Base-by-base conservation (phyloP, 2,888 invertebrate genomes). In the Stenoptilia bipunctidactyla region DNA sequence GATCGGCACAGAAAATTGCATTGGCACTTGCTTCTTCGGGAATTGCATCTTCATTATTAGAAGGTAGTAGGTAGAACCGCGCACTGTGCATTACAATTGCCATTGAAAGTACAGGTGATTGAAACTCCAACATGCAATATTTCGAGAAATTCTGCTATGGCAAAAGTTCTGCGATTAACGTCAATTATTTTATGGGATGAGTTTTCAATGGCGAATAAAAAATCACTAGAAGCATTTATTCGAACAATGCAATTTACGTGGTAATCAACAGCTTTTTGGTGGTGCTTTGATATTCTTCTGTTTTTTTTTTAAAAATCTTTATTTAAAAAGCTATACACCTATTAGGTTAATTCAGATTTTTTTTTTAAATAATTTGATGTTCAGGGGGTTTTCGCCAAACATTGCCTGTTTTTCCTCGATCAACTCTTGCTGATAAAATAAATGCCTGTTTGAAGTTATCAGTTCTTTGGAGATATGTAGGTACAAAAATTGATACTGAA, bases 41-140 rank as follows among this genome's bases (percentile, higher is more conserved):
- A 15, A 49, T 45, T 1, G 51, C 49, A 38, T 42, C 46, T 12
- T 46, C 46, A 20, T 43, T 45, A 39, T 37, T 49, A 4, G 45
- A 46, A 43, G 51, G 48, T 15, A 43, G 47, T 42, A 47, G 46
- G 47, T 42, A 47, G 46, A 38, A 48, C 47, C 34, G 47, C 48
- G 13, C 46, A 45, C 47, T 50, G 46, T 38, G 46, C 45, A 13
- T 35, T 51, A 33, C 49, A 48, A 39, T 46, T 50, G 40, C 49
- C 47, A 40, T 45, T 51, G 10, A 50, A 51, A 36, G 39, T 51
- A 40, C 38, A 47, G 42, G 43, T 27, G 35, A 50, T 42, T 40
- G 47, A 46, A 45, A 42, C 44, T 43, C 45, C 46, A 40, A 46
- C 42, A 1, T 44, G 46, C 40, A 45, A 45, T 35, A 15, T 45